Base-by-base conservation (phyloP, 2,888 invertebrate genomes). In the Melipona beecheii region DNA sequence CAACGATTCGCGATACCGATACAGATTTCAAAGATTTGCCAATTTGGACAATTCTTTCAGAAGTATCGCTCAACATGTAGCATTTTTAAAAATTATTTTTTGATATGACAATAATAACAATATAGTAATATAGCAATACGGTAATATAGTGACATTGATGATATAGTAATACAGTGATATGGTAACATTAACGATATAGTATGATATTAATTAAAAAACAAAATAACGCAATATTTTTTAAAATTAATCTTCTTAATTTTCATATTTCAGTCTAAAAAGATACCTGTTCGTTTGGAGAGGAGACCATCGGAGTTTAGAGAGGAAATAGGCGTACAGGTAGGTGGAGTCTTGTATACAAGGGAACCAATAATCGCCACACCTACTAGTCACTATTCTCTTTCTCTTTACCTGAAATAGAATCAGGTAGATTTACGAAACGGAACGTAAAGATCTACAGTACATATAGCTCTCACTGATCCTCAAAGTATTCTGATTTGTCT, bases 291-390 rank as follows among this genome's bases (percentile, higher is more conserved):
- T 75, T 72, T n/a, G n/a, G 15, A n/a, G 56, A 68, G 43, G 56
- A 65, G 72, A 68, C 50, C 66, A 74, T 62, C 66, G 62, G 27
- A 62, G 66, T 83, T 82, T 72, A 64, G 43, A 78, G 52, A 49
- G 52, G 71, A 78, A 82, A 84, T 78, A 84, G 83, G 84, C 78
- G 80, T 90, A 83, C 87, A 91, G 90, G 89, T 92, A 88, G 92
- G 92, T 87, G 92, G 92, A 91, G 92, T 89, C 86, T 89, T 66
- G 36, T 71, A 60, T 65, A 75, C 11, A 68, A 31, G 66, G 68
- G 27, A 80, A 64, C 79, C 86, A 81, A 85, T 84, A 75, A 70
- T 81, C 71, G 90, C 89, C 90, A 90, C 90, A 91, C 91, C 91
- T 91, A 89, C 89, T 85, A 84, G 84, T 78, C 83, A 90, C 86